Percentiles rank a stretch among this genome's conserved stretches.
Evolutionary conservation across 1,140 invertebrate genomes (phyloP).

Genomic region (Cardiocondyla obscurior): DNA sequence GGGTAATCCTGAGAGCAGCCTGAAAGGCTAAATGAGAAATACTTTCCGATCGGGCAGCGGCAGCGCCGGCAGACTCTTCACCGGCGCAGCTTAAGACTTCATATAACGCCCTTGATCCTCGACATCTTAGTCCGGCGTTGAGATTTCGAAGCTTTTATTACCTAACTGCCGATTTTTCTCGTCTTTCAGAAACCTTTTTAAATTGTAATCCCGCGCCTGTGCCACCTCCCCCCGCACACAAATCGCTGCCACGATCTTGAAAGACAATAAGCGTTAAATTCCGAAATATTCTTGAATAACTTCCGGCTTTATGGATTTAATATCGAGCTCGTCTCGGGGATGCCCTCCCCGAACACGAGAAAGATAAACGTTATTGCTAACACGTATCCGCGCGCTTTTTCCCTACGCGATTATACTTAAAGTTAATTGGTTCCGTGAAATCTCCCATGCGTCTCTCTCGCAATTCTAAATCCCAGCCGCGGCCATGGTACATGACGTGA

Average conservation of each 20-base stretch:
- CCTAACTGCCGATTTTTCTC: constrained; percentile 61
- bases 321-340: neutral
- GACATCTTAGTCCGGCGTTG: constrained; percentile 60
- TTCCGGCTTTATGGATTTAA: neutral
- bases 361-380: constrained; percentile 10
- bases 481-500: constrained; percentile 5
- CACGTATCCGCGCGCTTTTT: neutral
- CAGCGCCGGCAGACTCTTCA: constrained; percentile 31
- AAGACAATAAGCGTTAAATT: neutral
- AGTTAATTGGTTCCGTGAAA: constrained; percentile 1
- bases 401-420: neutral
- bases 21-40: constrained; percentile 82
- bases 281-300: neutral
- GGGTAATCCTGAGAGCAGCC: constrained; percentile 77
- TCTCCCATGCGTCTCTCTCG: constrained; percentile 12
- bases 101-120: constrained; percentile 70
- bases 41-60: constrained; percentile 78
- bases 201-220: neutral
- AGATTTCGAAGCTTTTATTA: constrained; percentile 72
- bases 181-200: neutral
- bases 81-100: constrained; percentile 73
- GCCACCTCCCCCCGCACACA: neutral
- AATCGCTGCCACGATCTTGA: neutral
- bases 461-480: neutral
- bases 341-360: no score